Evolutionary conservation across 2,113 vertebrate species (phyloP), one percentile per base, ranked within the genome.

Genomic region (Sceloporus undulatus): DNA sequence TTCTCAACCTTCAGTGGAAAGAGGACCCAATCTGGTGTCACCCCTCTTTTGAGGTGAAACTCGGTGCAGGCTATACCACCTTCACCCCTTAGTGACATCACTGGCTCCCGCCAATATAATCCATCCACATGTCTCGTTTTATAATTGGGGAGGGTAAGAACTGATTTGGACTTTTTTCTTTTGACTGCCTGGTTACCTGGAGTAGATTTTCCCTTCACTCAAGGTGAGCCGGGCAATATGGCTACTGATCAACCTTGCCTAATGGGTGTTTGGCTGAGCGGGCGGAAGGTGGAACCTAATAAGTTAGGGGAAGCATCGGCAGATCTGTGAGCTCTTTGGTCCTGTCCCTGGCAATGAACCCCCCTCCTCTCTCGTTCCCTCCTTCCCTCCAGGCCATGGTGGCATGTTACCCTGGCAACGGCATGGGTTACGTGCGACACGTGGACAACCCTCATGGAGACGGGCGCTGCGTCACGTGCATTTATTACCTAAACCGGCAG

Each of bases 401-500:
- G 92, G 98, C 98, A 14, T 99, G 98, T 96, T 99, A 99, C 92
- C 98, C 98, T 54, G 98, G 98, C 79, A 98, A 97, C 5, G 98
- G 98, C 59, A 96, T 97, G 66, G 98, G 98, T 62, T 99, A 98
- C 10, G 97, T 99, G 91, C 97, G 98, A 87, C 98, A 99, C 38
- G 98, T 99, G 88, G 98, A 99, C 96, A 99, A 98, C 93, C 98
- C 98, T 6, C 98, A 98, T 1, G 96, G 98, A 8, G 98, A 98
- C 6, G 98, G 98, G 48, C 98, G 98, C 94, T 98, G 98, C 93
- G 97, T 99, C 96, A 99, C 98, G 1, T 99, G 98, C 87, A 99
- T 99, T 94, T 99, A 99, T 96, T 99, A 99, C 96, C 98, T 98
- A 71, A 99, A 99, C 96, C 98, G 97, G 94, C 95, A 98, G 95